Percentiles rank a stretch among this genome's conserved stretches.
phyloP scores from a whole-genome alignment of 2,797 vertebrate genomes.

The Diceros bicornis region DNA sequence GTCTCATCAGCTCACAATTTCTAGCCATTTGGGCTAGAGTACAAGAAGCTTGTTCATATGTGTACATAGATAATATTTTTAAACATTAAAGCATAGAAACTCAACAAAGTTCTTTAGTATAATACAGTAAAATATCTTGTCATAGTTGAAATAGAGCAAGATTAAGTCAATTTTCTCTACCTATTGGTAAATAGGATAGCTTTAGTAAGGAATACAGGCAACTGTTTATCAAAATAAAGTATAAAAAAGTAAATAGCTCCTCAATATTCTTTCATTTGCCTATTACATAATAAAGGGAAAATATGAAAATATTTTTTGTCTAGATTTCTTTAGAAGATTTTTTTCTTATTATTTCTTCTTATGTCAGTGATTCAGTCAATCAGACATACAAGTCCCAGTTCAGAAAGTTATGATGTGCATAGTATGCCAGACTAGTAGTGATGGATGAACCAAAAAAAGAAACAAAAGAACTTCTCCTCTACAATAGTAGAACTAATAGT shows the following conservation, averaged over 20 bases:
- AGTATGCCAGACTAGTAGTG: background rate
- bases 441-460: background rate
- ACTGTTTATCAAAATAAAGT: constrained; percentile 26
- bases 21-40: background rate
- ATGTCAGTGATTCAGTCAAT: constrained; percentile 18
- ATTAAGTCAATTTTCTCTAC: constrained; percentile 48
- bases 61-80: background rate
- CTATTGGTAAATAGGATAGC: background rate
- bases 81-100: background rate
- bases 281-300: constrained; percentile 57
- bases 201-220: background rate
- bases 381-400: constrained; percentile 26
- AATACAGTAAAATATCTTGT: constrained; percentile 53
- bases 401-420: background rate
- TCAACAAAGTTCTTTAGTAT: background rate
- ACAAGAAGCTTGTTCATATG: background rate
- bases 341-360: constrained; percentile 36
- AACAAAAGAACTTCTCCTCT: background rate
- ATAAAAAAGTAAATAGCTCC: constrained; percentile 32
- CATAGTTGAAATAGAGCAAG: constrained; percentile 37
- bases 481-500: constrained; percentile 56
- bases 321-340: background rate
- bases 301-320: background rate
- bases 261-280: background rate
- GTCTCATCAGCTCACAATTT: background rate